These are phyloP conservation scores for Typhlomys cinereus DNA, from an alignment of 2,113 vertebrate genomes.

Conservation along the genomic window DNA sequence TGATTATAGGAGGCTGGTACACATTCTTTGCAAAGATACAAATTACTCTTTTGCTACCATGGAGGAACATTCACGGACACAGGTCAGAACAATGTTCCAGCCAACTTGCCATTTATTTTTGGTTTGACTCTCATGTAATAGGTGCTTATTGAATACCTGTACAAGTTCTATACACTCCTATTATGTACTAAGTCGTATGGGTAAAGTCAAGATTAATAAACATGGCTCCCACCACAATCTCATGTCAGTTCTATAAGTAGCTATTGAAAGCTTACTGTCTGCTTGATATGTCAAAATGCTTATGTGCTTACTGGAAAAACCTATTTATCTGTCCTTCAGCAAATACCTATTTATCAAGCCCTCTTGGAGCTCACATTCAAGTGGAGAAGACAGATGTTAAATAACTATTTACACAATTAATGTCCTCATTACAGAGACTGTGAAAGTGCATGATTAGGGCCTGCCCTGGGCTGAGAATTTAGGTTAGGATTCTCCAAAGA, in stretches of 20 bases:
- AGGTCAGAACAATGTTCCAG: not conserved
- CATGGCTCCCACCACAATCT: conserved; percentile 6
- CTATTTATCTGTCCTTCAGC: conserved; percentile 11
- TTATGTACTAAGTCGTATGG: not conserved
- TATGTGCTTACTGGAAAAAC: not conserved
- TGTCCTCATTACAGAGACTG: not conserved
- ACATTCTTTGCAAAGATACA: not conserved
- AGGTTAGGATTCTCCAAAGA: conserved; percentile 20
- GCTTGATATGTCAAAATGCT: not conserved
- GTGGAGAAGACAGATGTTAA: conserved; percentile 25
- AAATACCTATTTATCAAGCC: conserved; percentile 10
- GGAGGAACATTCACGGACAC: not conserved
- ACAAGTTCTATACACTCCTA: not conserved
- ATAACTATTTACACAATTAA: conserved; percentile 33
- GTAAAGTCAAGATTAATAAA: not conserved
- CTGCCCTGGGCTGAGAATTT: not conserved
- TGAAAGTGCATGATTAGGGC: not conserved
- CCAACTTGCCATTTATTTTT: not conserved
- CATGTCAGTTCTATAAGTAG: not conserved
- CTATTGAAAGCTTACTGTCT: not conserved
- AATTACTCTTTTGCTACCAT: not conserved
- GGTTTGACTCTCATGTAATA: not conserved
- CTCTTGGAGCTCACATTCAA: conserved; percentile 26
- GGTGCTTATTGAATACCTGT: conserved; percentile 7
- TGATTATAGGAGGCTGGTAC: not conserved